phyloP scores from a whole-genome alignment of 2,113 vertebrate species.

The Hydrochoerus hydrochaeris region DNA sequence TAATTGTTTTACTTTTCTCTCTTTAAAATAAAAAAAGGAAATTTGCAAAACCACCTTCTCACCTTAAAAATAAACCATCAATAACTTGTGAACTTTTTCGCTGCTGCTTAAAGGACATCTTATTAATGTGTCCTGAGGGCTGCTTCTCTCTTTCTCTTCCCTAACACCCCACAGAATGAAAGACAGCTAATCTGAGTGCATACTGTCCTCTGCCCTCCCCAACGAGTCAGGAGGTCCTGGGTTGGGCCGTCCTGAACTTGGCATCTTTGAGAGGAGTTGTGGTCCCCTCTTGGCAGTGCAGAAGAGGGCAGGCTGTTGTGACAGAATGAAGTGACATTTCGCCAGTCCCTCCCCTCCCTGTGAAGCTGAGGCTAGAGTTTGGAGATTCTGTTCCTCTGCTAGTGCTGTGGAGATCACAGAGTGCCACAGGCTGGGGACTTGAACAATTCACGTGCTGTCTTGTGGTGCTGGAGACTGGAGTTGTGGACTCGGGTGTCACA shows the following conservation, averaged over 20 bases:
- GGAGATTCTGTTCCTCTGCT: not conserved
- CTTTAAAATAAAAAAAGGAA: slow-evolving; percentile 9
- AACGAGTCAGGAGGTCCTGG: not conserved
- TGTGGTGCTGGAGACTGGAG: not conserved
- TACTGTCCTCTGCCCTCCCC: not conserved
- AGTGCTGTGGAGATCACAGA: not conserved
- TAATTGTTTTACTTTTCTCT: no score
- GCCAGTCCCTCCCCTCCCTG: rapidly evolving
- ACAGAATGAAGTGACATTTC: not conserved
- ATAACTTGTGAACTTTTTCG: slow-evolving; percentile 58
- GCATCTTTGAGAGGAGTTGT: not conserved
- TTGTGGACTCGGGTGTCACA: not conserved
- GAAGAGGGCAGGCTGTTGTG: not conserved
- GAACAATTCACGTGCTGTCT: not conserved
- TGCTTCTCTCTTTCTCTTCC: slow-evolving; percentile 46
- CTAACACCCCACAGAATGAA: slow-evolving; percentile 63
- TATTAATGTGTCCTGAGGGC: not conserved
- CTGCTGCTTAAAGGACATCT: slow-evolving; percentile 31
- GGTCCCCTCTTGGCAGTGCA: not conserved
- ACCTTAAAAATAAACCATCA: slow-evolving; percentile 60
- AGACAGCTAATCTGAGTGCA: slow-evolving; percentile 34
- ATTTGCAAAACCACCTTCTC: slow-evolving; percentile 51
- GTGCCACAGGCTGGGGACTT: not conserved
- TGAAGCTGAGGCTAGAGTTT: not conserved
- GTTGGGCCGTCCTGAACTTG: not conserved